Base-by-base conservation (phyloP, 2,113 vertebrate species). In the Uria aalge region DNA sequence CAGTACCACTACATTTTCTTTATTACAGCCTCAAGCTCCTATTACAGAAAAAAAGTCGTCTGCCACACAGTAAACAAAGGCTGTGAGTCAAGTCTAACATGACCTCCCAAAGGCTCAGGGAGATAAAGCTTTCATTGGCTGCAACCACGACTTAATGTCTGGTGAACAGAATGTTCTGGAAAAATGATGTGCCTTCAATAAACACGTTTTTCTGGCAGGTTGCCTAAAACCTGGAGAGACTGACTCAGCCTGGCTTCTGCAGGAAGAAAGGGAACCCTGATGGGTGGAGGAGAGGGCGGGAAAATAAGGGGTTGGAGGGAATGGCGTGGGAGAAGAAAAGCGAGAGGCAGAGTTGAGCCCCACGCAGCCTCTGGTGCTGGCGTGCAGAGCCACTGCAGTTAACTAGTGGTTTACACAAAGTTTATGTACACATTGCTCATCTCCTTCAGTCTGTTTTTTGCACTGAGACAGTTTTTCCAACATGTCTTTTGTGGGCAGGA, bases 401-500 rank as follows among this genome's bases (percentile, higher is more conserved):
- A 72, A 55, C 48, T 50, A 23, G 43, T 2, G 3, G 47, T 16
- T 97, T 87, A 97, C 69, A 97, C 83, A 11, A 98, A 97, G 86
- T 66, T 97, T 62, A 97, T 77, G 45, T 94, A 98, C 29, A 79
- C 78, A 0, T 82, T 94, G 27, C 96, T 97, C 71, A 97, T 19
- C 18, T 95, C 95, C 72, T 90, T 88, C 8, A 48, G 93, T 4
- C 97, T 7, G 0, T 45, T 91, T 56, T 32, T 96, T 88, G 95
- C 47, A 15, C 71, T 23, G 7, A 98, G 92, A 68, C 96, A 97
- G 36, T 43, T 90, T 90, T 59, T 95, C 94, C 71, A 98, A 74
- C 86, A 97, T 74, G 81, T 96, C 96, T 73, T 41, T 94, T 8
- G 97, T 30, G 67, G 96, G 88, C n/a, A 98, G 95, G 90, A 87